Conservation (phyloP, 2,797 vertebrate genomes). For the Poeciliopsis paucimaculata region DNA sequence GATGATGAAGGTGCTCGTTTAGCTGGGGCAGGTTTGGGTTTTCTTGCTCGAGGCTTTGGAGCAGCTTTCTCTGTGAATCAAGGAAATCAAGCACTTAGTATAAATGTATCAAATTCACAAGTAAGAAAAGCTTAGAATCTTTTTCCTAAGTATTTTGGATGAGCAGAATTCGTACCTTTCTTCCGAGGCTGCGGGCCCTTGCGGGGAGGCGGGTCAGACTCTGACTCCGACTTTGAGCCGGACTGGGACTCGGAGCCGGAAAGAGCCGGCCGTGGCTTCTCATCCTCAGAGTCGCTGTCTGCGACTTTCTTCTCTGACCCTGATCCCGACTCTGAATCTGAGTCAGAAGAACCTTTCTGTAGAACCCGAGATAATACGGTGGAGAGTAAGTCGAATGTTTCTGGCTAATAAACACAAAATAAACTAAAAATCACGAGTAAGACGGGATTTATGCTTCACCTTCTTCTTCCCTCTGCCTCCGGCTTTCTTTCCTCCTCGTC, state of each 20-base stretch:
- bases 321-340: conserved; percentile 88
- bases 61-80: conserved; percentile 84
- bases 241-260: conserved; percentile 86
- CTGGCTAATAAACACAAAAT: not conserved
- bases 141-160: not conserved
- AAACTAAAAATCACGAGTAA: not conserved
- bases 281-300: conserved; percentile 81
- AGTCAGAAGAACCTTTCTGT: conserved; percentile 88
- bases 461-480: conserved; percentile 79
- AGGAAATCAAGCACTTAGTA: not conserved
- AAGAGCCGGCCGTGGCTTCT: conserved; percentile 81
- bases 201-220: conserved; percentile 88
- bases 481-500: conserved; percentile 70
- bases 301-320: conserved; percentile 78
- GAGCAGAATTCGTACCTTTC: conserved; percentile 80
- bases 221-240: conserved; percentile 85
- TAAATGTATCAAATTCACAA: not conserved
- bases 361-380: conserved; percentile 9
- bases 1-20: conserved; percentile 83
- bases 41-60: conserved; percentile 89
- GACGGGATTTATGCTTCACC: conserved; percentile 51
- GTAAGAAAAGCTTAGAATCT: not conserved
- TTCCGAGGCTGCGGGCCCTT: conserved; percentile 87
- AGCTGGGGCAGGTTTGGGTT: conserved; percentile 82
- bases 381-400: not conserved